Evolutionary conservation across 2,888 invertebrate species (phyloP), one percentile per base, ranked within the genome.

Genomic region (Stenolophus ochropezus): DNA sequence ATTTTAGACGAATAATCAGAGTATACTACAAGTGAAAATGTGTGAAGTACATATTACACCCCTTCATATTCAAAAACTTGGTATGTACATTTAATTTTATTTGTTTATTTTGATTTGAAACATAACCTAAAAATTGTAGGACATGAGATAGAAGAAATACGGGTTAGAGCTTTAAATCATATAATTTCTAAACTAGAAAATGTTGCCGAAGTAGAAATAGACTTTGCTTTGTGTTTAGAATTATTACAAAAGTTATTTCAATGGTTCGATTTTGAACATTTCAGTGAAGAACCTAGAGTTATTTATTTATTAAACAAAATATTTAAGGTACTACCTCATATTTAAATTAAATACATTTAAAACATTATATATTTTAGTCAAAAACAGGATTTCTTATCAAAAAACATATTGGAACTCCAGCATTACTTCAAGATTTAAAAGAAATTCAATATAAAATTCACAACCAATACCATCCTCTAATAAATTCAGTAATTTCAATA

Each of bases 181-280:
- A 87, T 89, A 16, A 83, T 91, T 83, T 91, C 93, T 0, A 94
- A 94, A 87, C 88, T 94, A n/a, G 91, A 91, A 81, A 89, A 92
- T 83, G 94, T 93, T 18, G 92, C 93, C 89, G 89, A 91, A 77
- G 89, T 92, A 74, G 91, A 93, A 79, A 92, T 93, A 85, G 93
- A 93, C 85, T 86, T 93, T 75, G 90, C 91, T 16, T 89, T 91
- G 53, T 92, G 91, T 47, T 91, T 92, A 83, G 91, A 93, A 85
- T 88, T 94, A 16, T 86, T 94, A 20, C 89, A 90, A 73, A 91
- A 91, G 83, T 87, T 94, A 23, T 88, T 94, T 65, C 90, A 91
- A 73, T 94, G 94, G 94, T 93, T 94, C 86, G 87, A 91, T 69
- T 91, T 90, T 79, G 90, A 92, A 49, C 88, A 90, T 65, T 89